Base-by-base conservation (phyloP, 2,113 vertebrate species). In the Perognathus longimembris region DNA sequence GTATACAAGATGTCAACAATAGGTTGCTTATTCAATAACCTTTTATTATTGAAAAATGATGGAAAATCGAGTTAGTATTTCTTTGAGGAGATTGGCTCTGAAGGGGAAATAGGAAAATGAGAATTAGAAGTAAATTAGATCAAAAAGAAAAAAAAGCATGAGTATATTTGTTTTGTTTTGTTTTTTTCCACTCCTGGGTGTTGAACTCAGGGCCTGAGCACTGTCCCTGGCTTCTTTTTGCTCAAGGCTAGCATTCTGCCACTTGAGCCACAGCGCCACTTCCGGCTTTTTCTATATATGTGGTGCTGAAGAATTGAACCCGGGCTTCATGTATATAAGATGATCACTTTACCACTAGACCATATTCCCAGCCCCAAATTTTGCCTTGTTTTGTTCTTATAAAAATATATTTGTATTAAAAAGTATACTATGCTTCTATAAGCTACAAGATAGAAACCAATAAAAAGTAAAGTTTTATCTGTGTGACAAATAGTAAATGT, bases 1-100 rank as follows among this genome's bases (percentile, higher is more conserved):
- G 38, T 2, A 38, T 69, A 50, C 57, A 26, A 75, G 22, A 71
- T 81, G 7, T 92, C 34, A 79, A 74, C 57, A 86, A 6, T 28
- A 85, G 32, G 74, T 67, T 63, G 38, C 94, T 78, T 71, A 42
- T 63, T 50, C 4, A 76, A 2, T 88, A 40, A 63, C 34, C 34
- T 61, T 92, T 78, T 83, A 45, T 94, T 85, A 92, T 90, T 92
- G 77, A 88, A 74, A 6, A 94, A 69, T 6, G 64, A 18, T 90
- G 2, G 38, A 88, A 61, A 93, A 85, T 15, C 78, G 87, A 24
- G 73, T 61, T 77, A 69, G 3, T 75, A 12, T 81, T 89, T 73
- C 45, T 94, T 93, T 85, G 50, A 92, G 70, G 34, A 78, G 24
- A 24, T 76, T 83, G 18, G 1, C 38, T 92, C 12, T 90, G 70